Evolutionary conservation across 2,113 vertebrate genomes (phyloP).

Genomic region (Ameiurus melas): DNA sequence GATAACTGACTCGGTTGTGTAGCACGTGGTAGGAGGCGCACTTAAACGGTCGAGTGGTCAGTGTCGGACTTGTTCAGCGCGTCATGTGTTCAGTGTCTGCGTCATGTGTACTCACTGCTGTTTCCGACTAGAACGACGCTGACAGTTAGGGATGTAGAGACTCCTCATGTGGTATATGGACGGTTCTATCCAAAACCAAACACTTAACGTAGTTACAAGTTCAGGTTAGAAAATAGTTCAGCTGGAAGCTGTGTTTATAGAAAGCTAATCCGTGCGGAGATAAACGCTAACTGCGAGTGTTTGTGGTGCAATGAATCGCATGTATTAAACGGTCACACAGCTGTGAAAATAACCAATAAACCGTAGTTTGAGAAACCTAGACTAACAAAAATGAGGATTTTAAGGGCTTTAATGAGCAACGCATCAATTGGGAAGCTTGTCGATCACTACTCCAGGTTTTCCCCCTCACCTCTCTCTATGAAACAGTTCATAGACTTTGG

Average conservation of each 20-base stretch:
- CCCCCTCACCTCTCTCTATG: conserved; percentile 80
- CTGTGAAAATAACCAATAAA: not conserved
- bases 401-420: conserved; percentile 70
- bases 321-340: too few relatives aligned
- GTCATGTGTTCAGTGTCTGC: not conserved
- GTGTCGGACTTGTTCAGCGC: not conserved
- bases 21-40: not conserved
- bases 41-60: not conserved
- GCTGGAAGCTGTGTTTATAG: not conserved
- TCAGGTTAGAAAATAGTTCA: not conserved
- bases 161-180: not conserved
- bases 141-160: not conserved
- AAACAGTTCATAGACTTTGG: conserved; percentile 83
- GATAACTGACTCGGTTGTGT: not conserved
- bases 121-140: not conserved
- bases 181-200: not conserved
- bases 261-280: not conserved
- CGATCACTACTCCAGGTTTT: conserved; percentile 78
- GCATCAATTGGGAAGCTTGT: conserved; percentile 70
- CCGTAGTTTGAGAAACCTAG: not conserved
- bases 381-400: conserved; percentile 67
- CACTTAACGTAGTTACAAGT: not conserved
- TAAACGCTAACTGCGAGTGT: not conserved
- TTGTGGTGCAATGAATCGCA: not conserved
- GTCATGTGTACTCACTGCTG: not conserved